Evolutionary conservation across 2,797 vertebrate species (phyloP).

Genomic region (Euthynnus affinis): DNA sequence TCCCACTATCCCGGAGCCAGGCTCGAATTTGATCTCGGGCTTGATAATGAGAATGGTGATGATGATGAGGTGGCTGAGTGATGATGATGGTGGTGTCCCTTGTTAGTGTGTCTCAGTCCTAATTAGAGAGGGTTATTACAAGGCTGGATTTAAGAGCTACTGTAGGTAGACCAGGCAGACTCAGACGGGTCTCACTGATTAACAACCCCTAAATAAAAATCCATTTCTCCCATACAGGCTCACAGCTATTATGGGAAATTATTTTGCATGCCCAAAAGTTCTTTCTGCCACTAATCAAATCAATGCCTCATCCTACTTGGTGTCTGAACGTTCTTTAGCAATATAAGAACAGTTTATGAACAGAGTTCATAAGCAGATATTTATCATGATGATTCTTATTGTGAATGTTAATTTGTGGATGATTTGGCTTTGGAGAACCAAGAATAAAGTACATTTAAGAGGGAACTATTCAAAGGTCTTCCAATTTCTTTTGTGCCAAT

Average conservation of each 20-base stretch:
- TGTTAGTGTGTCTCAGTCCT: slow-evolving; percentile 82
- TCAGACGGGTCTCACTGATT: slow-evolving; percentile 70
- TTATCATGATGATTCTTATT: slow-evolving; percentile 43
- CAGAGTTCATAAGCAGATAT: slow-evolving; percentile 46
- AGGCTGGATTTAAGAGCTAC: slow-evolving; percentile 76
- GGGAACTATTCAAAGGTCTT: background rate
- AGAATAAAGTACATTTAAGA: background rate
- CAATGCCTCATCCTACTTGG: slow-evolving; percentile 37
- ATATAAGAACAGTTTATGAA: slow-evolving; percentile 36
- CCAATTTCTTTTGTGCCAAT: background rate
- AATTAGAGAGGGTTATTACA: slow-evolving; percentile 82
- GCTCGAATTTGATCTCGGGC: slow-evolving; percentile 77
- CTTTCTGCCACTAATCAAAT: slow-evolving; percentile 61
- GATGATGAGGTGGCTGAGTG: slow-evolving; percentile 82
- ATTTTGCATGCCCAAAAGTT: slow-evolving; percentile 68
- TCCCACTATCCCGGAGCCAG: slow-evolving; percentile 76
- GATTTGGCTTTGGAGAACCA: slow-evolving; percentile 22
- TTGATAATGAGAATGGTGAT: slow-evolving; percentile 83
- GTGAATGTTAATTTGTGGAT: slow-evolving; percentile 29
- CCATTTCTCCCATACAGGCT: slow-evolving; percentile 50
- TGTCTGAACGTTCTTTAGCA: slow-evolving; percentile 41
- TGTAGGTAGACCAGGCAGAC: slow-evolving; percentile 67
- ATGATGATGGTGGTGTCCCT: slow-evolving; percentile 81
- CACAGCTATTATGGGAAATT: slow-evolving; percentile 53
- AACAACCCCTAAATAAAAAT: slow-evolving; percentile 73